Conservation (phyloP, 2,797 vertebrate species). For the Rhynchotus rufescens region DNA sequence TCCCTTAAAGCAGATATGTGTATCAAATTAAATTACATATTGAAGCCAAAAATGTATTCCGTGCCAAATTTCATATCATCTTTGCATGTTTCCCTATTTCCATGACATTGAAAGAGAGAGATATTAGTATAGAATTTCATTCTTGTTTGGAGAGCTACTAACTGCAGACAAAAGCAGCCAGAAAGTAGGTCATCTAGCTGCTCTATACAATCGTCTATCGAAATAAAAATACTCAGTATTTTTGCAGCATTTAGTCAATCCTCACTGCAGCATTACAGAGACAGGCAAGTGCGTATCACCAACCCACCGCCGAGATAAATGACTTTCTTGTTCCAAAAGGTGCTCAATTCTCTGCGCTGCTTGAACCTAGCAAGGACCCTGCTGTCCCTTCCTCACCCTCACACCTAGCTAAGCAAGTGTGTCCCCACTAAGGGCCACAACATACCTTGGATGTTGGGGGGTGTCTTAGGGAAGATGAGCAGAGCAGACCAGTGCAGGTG, state of each 20-base stretch:
- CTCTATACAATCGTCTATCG: background rate
- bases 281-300: background rate
- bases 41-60: background rate
- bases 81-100: background rate
- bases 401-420: fast-evolving
- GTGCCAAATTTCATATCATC: slow-evolving; percentile 2
- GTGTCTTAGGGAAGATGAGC: background rate
- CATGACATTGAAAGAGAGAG: background rate
- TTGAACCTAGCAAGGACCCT: background rate
- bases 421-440: too few species aligned
- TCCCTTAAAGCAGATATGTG: background rate
- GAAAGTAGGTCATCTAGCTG: slow-evolving; percentile 17
- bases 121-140: slow-evolving; percentile 18
- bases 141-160: background rate
- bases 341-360: background rate
- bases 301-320: fast-evolving
- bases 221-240: background rate
- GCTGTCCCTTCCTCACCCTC: background rate
- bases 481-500: background rate
- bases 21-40: slow-evolving; percentile 47
- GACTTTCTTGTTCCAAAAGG: background rate
- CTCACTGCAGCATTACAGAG: background rate
- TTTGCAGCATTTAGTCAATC: background rate
- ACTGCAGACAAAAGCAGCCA: slow-evolving; percentile 17
- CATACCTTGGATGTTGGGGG: fast-evolving